phyloP scores from a whole-genome alignment of 2,888 invertebrate species.

The Drosophila birchii region DNA sequence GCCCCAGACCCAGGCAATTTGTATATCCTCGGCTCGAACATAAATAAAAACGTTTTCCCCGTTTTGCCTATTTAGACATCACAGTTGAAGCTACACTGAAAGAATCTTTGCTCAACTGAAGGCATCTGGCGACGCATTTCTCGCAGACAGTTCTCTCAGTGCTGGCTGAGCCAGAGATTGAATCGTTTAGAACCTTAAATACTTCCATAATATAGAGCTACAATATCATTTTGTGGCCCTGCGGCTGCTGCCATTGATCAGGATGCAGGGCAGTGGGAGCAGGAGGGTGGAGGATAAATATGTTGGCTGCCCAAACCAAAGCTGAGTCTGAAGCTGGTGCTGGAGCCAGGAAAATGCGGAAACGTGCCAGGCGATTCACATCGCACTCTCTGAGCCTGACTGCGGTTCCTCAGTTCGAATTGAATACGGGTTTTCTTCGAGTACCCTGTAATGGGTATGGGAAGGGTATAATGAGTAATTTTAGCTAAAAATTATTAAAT shows the following conservation, averaged over 20 bases:
- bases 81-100: constrained; percentile 25
- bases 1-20: constrained; percentile 51
- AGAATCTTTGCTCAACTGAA: neutral
- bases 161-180: constrained; percentile 54
- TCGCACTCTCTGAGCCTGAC: constrained; percentile 44
- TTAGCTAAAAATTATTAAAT: too few relatives aligned
- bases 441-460: constrained; percentile 17
- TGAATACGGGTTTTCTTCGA: constrained; percentile 25
- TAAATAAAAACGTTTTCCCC: constrained; percentile 60
- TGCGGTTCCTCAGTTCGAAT: constrained; percentile 25
- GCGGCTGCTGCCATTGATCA: constrained; percentile 56
- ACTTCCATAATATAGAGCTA: constrained; percentile 51
- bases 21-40: constrained; percentile 58
- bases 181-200: constrained; percentile 71
- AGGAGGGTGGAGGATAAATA: constrained; percentile 14
- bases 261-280: constrained; percentile 7
- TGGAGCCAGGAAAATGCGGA: constrained; percentile 69
- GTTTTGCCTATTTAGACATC: constrained; percentile 69
- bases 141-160: constrained; percentile 20
- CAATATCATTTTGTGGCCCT: constrained; percentile 51
- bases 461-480: neutral
- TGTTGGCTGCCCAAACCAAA: constrained; percentile 17
- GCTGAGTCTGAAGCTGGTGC: neutral
- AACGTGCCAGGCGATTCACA: constrained; percentile 71
- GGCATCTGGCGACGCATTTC: neutral